phyloP scores from a whole-genome alignment of 2,113 vertebrate species.

The Cyprinodon brontotheroides region DNA sequence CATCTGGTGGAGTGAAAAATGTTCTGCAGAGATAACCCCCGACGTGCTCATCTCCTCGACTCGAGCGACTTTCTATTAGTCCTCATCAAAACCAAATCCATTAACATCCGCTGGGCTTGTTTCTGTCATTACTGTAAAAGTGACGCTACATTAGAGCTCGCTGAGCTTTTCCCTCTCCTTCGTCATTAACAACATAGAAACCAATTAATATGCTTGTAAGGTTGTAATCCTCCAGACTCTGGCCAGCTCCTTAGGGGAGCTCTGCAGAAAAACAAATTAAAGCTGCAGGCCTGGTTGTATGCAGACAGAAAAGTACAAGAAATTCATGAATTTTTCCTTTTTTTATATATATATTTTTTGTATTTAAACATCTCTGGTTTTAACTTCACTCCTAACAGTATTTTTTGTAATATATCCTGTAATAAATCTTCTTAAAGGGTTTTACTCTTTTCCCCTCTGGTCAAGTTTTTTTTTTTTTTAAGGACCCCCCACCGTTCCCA shows the following conservation, averaged over 20 bases:
- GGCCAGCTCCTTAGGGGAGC: constrained; percentile 21
- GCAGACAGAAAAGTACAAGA: constrained; percentile 6
- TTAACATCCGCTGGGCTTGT: constrained; percentile 33
- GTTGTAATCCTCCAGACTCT: constrained; percentile 44
- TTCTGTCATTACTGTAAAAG: constrained; percentile 57
- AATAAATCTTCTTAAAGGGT: not conserved
- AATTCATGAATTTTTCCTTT: not conserved
- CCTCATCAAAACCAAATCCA: constrained; percentile 33
- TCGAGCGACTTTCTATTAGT: constrained; percentile 37
- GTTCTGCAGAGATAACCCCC: constrained; percentile 8
- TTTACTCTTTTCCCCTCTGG: no score
- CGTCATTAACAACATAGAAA: constrained; percentile 47
- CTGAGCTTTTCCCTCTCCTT: constrained; percentile 22
- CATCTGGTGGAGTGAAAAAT: constrained; percentile 10
- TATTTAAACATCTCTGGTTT: no score
- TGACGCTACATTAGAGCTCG: constrained; percentile 58
- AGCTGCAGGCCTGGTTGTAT: constrained; percentile 21
- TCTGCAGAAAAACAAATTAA: constrained; percentile 51
- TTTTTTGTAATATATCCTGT: not conserved
- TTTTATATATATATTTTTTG: not conserved
- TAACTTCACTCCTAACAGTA: not conserved
- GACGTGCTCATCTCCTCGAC: constrained; percentile 8
- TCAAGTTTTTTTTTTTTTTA: no score
- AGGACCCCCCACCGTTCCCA: no score
- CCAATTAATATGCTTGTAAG: constrained; percentile 53